Conservation (phyloP, 2,797 vertebrate genomes). For the Labroides dimidiatus region DNA sequence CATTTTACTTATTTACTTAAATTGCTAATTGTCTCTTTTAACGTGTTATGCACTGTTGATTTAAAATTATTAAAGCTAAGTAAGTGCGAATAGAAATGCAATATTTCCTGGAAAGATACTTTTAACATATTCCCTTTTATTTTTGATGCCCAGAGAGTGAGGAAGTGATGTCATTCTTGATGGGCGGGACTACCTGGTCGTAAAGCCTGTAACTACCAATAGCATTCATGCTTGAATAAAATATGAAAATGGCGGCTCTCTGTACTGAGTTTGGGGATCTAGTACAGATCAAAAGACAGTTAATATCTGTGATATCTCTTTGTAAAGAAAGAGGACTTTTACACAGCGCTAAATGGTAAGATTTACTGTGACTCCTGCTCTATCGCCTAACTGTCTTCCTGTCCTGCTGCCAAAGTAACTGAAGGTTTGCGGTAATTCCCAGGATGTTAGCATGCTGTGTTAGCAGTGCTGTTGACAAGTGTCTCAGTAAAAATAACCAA, state of each 20-base stretch:
- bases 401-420: not conserved
- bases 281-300: conserved; percentile 93
- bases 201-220: conserved; percentile 63
- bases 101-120: too few species aligned
- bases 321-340: conserved; percentile 94
- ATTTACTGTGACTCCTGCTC: not conserved
- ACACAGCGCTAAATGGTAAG: conserved; percentile 96
- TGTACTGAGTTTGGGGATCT: conserved; percentile 88
- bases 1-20: too few species aligned
- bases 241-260: conserved; percentile 84
- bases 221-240: conserved; percentile 18
- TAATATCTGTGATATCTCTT: conserved; percentile 90
- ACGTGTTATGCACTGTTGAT: too few species aligned
- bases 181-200: conserved; percentile 25
- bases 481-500: not conserved
- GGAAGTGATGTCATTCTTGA: conserved; percentile 12
- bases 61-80: too few species aligned
- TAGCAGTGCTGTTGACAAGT: conserved; percentile 50
- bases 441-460: conserved; percentile 39
- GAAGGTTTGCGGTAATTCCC: not conserved
- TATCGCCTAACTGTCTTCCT: not conserved
- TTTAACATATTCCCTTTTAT: too few species aligned
- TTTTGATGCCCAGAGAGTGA: too few species aligned
- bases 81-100: too few species aligned
- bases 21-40: too few species aligned